Base-by-base conservation (phyloP, 2,113 vertebrate genomes). In the Callipepla californica region DNA sequence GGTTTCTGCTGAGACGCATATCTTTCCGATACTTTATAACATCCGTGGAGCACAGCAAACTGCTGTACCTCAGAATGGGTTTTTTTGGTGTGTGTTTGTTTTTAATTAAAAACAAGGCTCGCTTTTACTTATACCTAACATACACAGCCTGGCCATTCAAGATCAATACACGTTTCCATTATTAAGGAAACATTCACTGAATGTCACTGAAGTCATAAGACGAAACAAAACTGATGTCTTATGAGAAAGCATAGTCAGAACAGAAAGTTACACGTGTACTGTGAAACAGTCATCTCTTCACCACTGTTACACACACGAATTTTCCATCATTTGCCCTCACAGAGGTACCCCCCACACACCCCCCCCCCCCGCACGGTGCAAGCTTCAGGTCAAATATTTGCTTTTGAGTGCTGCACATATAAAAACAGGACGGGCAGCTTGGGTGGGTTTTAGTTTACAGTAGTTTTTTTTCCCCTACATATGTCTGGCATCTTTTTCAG, bases 381-480 rank as follows among this genome's bases (percentile, higher is more conserved):
- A 30, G 14, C 20, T 66, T 44, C 68, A 80, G 15, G 48, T 68
- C 34, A 47, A 85, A 44, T 21, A 50, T 3, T 82, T 74, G 51
- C 40, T 53, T 89, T 66, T 77, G 50, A 79, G 7, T 14, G 67
- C 76, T 19, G 36, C 4, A 45, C 7, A 30, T 4, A 36, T 7
- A 44, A 73, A 53, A 85, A 9, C 38, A 76, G 58, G 30, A 40
- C 23, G 65, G 11, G 47, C 36, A 19, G 26, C 4, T 21, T 32
- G 11, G 26, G 45, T 66, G 36, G 11, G 26, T 36, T 88, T 73
- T 66, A 50, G 5, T 79, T 91, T 85, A 57, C 87, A 93, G 44
- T 2, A 6, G 36, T 85, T 72, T 34, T 87, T 85, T 82, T 44
- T 14, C 25, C 38, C 22, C 26, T 32, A 40, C 14, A 8, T 51